phyloP scores from a whole-genome alignment of 2,113 vertebrate genomes.

The Fulica atra region DNA sequence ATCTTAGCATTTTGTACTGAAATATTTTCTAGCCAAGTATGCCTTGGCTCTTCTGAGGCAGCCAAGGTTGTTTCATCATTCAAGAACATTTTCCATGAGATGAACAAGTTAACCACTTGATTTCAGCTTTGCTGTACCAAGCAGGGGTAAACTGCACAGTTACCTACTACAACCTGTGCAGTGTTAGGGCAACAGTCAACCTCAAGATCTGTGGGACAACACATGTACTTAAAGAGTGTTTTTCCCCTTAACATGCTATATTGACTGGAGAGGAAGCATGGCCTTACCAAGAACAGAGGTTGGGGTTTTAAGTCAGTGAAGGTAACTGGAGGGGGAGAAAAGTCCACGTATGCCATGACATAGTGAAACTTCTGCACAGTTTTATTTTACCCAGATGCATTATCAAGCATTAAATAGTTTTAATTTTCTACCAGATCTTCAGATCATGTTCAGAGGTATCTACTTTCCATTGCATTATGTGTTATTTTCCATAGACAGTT shows the following conservation, averaged over 20 bases:
- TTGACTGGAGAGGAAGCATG: neutral
- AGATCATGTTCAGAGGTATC: neutral
- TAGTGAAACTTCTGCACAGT: neutral
- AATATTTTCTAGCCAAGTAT: neutral
- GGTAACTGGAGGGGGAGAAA: neutral
- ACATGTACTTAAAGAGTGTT: neutral
- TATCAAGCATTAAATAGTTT: neutral
- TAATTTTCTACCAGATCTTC: neutral
- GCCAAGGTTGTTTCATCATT: neutral
- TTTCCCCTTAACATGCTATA: neutral
- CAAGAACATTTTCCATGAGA: neutral
- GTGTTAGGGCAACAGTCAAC: neutral
- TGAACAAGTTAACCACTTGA: neutral
- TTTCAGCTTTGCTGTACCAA: neutral
- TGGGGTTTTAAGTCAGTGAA: neutral
- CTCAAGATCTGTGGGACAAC: neutral
- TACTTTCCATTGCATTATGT: neutral
- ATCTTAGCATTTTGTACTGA: neutral
- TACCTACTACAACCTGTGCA: neutral
- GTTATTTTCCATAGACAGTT: neutral
- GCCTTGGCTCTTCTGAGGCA: neutral
- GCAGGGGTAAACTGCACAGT: neutral
- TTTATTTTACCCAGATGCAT: neutral
- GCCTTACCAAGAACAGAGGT: neutral
- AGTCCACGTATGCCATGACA: neutral